A percentile compares a stretch with the other conserved stretches of the same genome.
Conservation (phyloP, 2,113 vertebrate species). For the Lagopus muta region DNA sequence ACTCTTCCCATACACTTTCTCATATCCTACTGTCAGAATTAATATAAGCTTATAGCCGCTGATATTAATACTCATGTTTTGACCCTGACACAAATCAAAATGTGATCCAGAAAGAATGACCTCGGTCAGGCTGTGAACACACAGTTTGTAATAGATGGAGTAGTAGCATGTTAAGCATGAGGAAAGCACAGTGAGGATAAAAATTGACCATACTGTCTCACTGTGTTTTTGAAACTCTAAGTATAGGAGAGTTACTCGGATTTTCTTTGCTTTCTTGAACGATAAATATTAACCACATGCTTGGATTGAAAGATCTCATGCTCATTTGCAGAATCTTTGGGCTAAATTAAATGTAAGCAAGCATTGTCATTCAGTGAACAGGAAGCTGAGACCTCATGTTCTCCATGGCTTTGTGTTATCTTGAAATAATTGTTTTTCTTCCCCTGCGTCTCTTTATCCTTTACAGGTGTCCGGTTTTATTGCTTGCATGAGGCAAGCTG, state of each 20-base stretch:
- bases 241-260: neutral
- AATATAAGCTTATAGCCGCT: neutral
- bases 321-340: neutral
- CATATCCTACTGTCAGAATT: neutral
- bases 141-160: neutral
- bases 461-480: rapidly evolving
- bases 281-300: neutral
- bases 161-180: neutral
- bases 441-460: neutral
- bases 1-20: neutral
- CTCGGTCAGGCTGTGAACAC: neutral
- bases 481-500: rapidly evolving
- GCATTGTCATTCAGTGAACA: neutral
- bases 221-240: neutral
- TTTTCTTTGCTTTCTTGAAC: neutral
- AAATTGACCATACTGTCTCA: neutral
- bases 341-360: neutral
- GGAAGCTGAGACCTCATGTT: neutral
- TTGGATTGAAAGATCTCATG: neutral
- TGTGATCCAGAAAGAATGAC: neutral
- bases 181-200: neutral
- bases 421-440: rapidly evolving
- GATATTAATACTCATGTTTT: conserved; percentile 4
- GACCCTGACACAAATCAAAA: neutral
- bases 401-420: neutral